Evolutionary conservation across 1,140 invertebrate species (phyloP), one percentile per base, ranked within the genome.

Genomic region (Hypsibius dujardini): DNA sequence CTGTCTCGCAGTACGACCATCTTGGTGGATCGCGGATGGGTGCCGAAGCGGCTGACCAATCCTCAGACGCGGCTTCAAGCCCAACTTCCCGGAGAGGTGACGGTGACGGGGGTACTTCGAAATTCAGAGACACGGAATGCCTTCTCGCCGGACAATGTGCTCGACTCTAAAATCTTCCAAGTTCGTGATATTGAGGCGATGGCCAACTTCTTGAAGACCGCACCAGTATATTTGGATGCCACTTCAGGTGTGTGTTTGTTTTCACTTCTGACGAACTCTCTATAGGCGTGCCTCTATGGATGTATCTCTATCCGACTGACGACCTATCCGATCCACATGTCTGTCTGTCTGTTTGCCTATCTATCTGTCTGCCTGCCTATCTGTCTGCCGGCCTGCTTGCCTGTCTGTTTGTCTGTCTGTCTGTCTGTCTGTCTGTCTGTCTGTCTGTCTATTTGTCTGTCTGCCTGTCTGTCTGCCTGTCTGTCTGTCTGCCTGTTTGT

Each of bases 21-120:
- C 75, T 80, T 96, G 56, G 84, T 96, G 2, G 95, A 95, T 81
- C 84, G 93, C 75, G 93, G 93, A 0, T 95, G 92, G 92, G 85
- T 96, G 14, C 85, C 89, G 46, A 79, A 79, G 71, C 83, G 84
- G 67, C 78, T 85, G 70, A 84, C 83, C 71, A 79, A 86, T 70
- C 84, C 86, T 50, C 77, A 80, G 67, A 84, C 81, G 56, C 80
- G 87, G 71, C 71, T 76, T 42, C 71, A 82, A 69, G 86, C 85
- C 70, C 80, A 79, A 75, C 77, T 77, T 60, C 72, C 71, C 72
- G 70, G 40, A 2, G 14, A 3, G 72, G 72, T 69, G 50, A 70
- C 15, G 70, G 62, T 67, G 7, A 42, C 42, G 7, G 62, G 62
- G 45, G 62, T 42, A 3, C 3, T 67, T 3, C 62, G 62, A 3